A percentile compares a stretch with the other conserved stretches of the same genome.
Evolutionary conservation across 2,888 invertebrate species (phyloP).

Genomic region (Cynaeus angustus): DNA sequence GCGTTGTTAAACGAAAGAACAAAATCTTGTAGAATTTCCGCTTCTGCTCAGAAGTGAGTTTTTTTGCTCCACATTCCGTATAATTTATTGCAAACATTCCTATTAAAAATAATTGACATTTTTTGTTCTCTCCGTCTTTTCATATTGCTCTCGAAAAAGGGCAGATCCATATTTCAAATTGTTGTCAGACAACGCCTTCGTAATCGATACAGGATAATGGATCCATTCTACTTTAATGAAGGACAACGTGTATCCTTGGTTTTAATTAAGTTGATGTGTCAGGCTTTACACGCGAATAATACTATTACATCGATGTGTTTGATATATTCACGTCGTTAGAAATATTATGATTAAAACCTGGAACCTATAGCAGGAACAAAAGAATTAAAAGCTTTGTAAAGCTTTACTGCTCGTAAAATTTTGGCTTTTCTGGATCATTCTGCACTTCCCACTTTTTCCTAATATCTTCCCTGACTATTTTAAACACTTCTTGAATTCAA

Average conservation of each 20-base stretch:
- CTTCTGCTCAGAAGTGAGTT: too few relatives aligned
- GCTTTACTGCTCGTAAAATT: neutral
- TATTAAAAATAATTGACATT: constrained; percentile 39
- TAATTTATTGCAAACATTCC: constrained; percentile 36
- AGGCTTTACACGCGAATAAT: constrained; percentile 3
- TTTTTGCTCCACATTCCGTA: constrained; percentile 18
- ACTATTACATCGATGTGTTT: neutral
- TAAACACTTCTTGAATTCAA: constrained; percentile 2
- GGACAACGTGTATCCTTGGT: constrained; percentile 3
- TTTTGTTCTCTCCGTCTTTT: constrained; percentile 27
- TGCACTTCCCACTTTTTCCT: neutral
- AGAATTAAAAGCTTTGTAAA: neutral
- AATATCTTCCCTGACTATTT: neutral
- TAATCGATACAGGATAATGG: constrained; percentile 7
- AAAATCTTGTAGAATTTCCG: too few relatives aligned
- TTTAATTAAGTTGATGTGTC: constrained; percentile 31
- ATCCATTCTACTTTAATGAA: constrained; percentile 18
- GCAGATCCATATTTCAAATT: constrained; percentile 6
- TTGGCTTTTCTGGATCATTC: neutral
- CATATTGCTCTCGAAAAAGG: neutral
- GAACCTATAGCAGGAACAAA: neutral
- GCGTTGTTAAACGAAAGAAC: too few relatives aligned
- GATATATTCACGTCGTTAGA: neutral
- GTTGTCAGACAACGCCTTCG: neutral
- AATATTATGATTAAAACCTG: neutral